Evolutionary conservation across 2,888 invertebrate species (phyloP), one percentile per base, ranked within the genome.

Genomic region (Aleiodes leptofemur): DNA sequence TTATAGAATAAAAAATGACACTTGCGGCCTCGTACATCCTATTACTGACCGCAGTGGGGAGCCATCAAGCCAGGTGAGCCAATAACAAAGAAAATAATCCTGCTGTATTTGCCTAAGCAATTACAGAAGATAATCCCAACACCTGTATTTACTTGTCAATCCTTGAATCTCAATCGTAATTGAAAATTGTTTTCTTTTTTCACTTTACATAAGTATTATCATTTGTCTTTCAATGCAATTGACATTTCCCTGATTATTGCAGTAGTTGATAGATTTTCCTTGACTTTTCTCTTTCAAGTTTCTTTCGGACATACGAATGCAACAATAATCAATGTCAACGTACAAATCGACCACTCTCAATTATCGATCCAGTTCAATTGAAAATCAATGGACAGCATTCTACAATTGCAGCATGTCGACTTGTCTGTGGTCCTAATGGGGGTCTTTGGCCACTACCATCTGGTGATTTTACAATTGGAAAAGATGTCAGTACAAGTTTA

Each of bases 371-470:
- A 51, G 72, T 66, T 11, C 8, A 72, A 56, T 57, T 78, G 56
- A 78, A 51, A 34, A 31, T 48, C 55, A 80, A 76, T 56, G 68
- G 72, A 56, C 76, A 79, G 31, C 83, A 86, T 64, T 79, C 83
- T 43, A 85, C 82, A 57, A 68, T 84, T n/a, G 81, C 79, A 9
- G 81, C 85, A 5, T 86, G 86, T 78, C 81, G 85, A 69, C 75
- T 86, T 7, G 82, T 83, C 53, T 86, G 86, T 76, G 81, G 81
- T 64, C 55, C 75, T n/a, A 76, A 70, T 53, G 83, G 82, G 0
- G 84, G 80, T 13, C 81, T 86, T 48, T 86, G 85, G 86, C 86
- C 86, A 11, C 69, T 85, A 31, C 86, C 86, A 9, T 84, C 84
- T 1, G 81, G 83, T n/a, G 64, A 51, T 4, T 71, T 80, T 3